Conservation (phyloP, 1,140 invertebrate species). For the Pseudoatta argentina region DNA sequence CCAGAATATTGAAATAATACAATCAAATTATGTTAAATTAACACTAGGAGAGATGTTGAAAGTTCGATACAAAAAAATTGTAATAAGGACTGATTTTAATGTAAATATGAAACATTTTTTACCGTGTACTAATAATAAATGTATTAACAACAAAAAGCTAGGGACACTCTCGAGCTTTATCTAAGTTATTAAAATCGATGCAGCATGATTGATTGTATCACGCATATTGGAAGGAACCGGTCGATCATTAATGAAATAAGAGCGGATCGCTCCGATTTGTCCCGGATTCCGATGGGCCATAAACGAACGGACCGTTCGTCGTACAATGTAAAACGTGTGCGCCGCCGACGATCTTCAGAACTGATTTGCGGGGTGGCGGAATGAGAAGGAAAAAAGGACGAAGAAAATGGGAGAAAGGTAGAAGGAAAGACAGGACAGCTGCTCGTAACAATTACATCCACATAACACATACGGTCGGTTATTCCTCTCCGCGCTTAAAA, state of each 20-base stretch:
- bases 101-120: too few relatives aligned
- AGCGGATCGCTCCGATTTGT: constrained; percentile 52
- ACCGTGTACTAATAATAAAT: too few relatives aligned
- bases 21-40: too few relatives aligned
- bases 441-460: constrained; percentile 59
- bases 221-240: constrained; percentile 37
- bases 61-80: too few relatives aligned
- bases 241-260: constrained; percentile 48
- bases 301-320: constrained; percentile 38
- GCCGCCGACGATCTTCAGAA: constrained; percentile 39
- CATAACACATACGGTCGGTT: constrained; percentile 53
- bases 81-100: too few relatives aligned
- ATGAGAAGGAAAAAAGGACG: not conserved
- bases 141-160: not conserved
- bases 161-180: not conserved
- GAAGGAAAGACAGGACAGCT: constrained; percentile 23
- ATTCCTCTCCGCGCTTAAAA: constrained; percentile 48
- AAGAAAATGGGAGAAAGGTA: constrained; percentile 12
- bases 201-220: constrained; percentile 35
- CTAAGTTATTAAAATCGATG: constrained; percentile 5
- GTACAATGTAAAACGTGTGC: constrained; percentile 55
- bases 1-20: too few relatives aligned
- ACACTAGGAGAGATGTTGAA: too few relatives aligned
- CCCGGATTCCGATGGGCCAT: constrained; percentile 50
- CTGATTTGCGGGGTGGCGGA: constrained; percentile 8